Evolutionary conservation across 2,888 invertebrate genomes (phyloP).

Genomic region (Lissocephala sabroskyi): DNA sequence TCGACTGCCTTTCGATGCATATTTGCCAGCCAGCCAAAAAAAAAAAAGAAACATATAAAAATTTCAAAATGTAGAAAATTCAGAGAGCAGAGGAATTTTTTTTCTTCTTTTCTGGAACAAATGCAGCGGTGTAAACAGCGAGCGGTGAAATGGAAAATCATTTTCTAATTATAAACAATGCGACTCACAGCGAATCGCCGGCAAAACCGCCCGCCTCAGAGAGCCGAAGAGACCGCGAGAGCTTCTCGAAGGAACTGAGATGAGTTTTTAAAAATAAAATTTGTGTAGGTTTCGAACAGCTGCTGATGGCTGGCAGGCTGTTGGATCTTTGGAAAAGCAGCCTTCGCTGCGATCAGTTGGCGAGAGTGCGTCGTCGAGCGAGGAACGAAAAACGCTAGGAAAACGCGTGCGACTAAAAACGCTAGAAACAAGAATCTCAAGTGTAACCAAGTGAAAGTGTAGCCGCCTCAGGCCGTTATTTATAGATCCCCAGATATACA

Average conservation of each 20-base stretch:
- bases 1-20: too few species aligned
- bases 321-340: constrained; percentile 48
- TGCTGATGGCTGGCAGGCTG: too few species aligned
- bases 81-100: neutral
- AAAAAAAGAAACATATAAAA: neutral
- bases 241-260: neutral
- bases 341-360: constrained; percentile 47
- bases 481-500: constrained; percentile 33
- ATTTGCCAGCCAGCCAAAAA: constrained; percentile 10
- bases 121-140: constrained; percentile 58
- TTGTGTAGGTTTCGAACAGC: constrained; percentile 58
- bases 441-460: constrained; percentile 62
- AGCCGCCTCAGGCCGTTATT: constrained; percentile 44
- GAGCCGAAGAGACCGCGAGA: neutral
- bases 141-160: constrained; percentile 50
- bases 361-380: constrained; percentile 65
- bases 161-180: constrained; percentile 54
- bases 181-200: constrained; percentile 14
- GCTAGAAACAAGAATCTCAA: too few species aligned
- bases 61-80: constrained; percentile 4
- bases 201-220: neutral
- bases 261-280: constrained; percentile 34
- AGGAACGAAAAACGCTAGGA: constrained; percentile 31
- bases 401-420: too few species aligned
- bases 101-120: constrained; percentile 45